Percentiles rank a stretch among this genome's conserved stretches.
Conservation (phyloP, 53 echinoderm and acorn worm genomes). For the Holothuria leucospilota region DNA sequence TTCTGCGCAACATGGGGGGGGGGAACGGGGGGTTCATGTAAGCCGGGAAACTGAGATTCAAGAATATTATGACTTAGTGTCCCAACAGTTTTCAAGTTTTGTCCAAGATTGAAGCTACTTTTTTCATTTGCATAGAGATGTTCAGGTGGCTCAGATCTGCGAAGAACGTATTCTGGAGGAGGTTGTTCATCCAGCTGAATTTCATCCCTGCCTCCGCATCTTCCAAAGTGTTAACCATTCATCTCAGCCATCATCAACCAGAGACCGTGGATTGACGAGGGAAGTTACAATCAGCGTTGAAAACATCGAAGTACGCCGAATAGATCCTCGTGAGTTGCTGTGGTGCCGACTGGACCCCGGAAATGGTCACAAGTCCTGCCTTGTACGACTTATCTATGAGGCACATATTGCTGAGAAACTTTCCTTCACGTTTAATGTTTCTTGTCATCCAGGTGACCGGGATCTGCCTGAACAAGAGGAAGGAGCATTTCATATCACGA, state of each 20-base stretch:
- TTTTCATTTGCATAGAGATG: conserved; percentile 1
- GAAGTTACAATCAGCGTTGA: not conserved
- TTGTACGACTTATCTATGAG: conserved; percentile 16
- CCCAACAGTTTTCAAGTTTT: no score
- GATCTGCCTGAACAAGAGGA: no score
- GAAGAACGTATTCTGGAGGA: conserved; percentile 25
- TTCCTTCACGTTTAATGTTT: not conserved
- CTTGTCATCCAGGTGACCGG: not conserved
- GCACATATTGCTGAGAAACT: conserved; percentile 9
- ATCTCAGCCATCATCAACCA: not conserved
- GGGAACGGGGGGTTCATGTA: no score
- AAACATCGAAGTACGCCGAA: not conserved
- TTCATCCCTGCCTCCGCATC: conserved; percentile 31
- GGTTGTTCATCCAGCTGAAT: not conserved
- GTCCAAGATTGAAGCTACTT: no score
- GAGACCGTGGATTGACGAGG: conserved; percentile 8
- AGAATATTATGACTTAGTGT: no score
- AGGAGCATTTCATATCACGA: no score
- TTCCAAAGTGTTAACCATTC: conserved; percentile 3
- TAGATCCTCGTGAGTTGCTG: conserved; percentile 29
- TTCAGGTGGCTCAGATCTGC: not conserved
- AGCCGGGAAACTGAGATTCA: no score
- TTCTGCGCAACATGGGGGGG: no score
- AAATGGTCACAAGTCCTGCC: not conserved
- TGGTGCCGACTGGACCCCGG: not conserved